phyloP scores from a whole-genome alignment of 2,113 vertebrate species.

The Mustela lutreola region DNA sequence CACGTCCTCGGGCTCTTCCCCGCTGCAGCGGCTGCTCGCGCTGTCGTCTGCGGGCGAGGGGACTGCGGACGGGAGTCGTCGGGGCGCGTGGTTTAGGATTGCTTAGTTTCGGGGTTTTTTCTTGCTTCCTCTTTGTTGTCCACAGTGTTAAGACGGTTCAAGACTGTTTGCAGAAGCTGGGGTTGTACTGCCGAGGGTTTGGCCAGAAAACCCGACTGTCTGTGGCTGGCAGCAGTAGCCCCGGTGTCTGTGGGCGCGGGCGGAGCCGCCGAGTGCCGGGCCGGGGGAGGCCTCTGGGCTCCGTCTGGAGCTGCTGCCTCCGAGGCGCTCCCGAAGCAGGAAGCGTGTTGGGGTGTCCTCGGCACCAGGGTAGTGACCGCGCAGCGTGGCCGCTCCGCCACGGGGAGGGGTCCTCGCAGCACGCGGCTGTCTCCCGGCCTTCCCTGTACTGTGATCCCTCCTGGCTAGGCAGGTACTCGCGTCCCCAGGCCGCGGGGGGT shows the following conservation, averaged over 20 bases:
- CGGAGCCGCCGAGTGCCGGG: neutral
- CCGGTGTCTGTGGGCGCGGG: neutral
- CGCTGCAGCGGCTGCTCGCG: too few relatives aligned
- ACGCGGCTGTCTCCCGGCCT: fast-evolving
- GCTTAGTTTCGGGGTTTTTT: neutral
- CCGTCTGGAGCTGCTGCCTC: neutral
- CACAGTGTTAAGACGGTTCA: neutral
- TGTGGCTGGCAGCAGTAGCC: too few relatives aligned
- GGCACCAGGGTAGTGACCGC: neutral
- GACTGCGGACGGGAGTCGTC: too few relatives aligned
- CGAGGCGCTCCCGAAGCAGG: neutral
- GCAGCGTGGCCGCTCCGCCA: neutral
- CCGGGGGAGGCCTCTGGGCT: neutral
- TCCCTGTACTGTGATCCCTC: neutral
- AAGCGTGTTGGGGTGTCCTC: neutral
- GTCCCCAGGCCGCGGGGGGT: too few relatives aligned
- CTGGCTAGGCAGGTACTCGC: neutral
- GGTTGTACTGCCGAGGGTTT: too few relatives aligned
- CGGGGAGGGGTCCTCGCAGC: neutral
- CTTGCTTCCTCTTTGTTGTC: neutral
- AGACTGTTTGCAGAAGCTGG: neutral
- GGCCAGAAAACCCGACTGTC: too few relatives aligned
- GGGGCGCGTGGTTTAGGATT: neutral
- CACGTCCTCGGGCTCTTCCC: too few relatives aligned
- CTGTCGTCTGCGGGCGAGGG: fast-evolving